phyloP scores from a whole-genome alignment of 2,113 vertebrate species.

The Cyanoliseus patagonus region DNA sequence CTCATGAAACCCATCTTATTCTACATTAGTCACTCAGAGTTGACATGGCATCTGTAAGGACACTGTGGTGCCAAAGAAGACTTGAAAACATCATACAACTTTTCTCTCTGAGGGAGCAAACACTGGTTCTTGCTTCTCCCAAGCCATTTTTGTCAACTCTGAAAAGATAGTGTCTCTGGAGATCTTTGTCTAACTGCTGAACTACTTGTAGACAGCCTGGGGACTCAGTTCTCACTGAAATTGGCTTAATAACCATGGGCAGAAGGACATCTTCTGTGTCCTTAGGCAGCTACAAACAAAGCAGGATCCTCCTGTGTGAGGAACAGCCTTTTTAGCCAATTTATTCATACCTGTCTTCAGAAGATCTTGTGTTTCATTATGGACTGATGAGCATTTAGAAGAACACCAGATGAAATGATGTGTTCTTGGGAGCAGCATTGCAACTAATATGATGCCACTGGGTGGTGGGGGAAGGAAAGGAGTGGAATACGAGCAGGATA shows the following conservation, averaged over 20 bases:
- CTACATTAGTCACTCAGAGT: background rate
- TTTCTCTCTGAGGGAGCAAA: background rate
- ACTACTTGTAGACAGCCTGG: background rate
- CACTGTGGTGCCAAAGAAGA: background rate
- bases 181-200: background rate
- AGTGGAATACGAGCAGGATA: background rate
- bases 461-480: background rate
- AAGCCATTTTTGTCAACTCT: background rate
- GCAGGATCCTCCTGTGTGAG: background rate
- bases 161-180: background rate
- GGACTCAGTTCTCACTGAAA: background rate
- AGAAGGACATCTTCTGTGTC: background rate
- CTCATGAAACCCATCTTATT: background rate
- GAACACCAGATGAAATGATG: background rate
- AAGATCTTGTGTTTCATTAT: background rate
- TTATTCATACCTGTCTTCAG: background rate
- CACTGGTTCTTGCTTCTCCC: background rate
- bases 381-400: background rate
- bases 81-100: background rate
- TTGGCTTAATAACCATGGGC: fast-evolving
- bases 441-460: background rate
- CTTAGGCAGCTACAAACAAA: background rate
- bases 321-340: background rate
- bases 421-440: background rate
- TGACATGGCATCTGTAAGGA: background rate